These are phyloP conservation scores for Pygmarrhopalites habei DNA, from an alignment of 1,140 invertebrate species.

Conservation along the genomic window DNA sequence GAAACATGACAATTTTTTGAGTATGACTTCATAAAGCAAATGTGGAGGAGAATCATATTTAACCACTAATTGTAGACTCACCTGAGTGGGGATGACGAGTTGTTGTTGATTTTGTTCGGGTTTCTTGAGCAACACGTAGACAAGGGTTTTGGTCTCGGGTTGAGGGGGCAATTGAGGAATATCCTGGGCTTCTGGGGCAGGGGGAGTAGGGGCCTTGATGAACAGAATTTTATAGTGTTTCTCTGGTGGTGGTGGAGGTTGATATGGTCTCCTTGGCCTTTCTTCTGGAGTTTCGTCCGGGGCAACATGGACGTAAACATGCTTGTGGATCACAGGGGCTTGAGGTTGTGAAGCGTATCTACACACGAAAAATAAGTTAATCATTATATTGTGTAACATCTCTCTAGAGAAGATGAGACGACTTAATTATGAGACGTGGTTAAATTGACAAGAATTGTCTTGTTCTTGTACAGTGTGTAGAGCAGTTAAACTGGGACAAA, in stretches of 20 bases:
- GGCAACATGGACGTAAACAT: conserved; percentile 77
- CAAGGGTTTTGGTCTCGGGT: conserved; percentile 78
- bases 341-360: too few relatives aligned
- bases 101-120: conserved; percentile 68
- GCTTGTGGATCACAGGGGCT: conserved; percentile 60
- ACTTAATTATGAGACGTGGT: too few relatives aligned
- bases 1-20: too few relatives aligned
- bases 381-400: too few relatives aligned
- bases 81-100: conserved; percentile 59
- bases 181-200: conserved; percentile 64
- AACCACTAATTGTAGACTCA: too few relatives aligned
- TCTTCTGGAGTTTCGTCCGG: conserved; percentile 64
- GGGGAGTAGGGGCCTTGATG: conserved; percentile 68
- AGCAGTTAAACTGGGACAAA: too few relatives aligned
- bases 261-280: conserved; percentile 49
- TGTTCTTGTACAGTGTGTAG: too few relatives aligned
- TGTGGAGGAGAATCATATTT: too few relatives aligned
- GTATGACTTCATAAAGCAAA: too few relatives aligned
- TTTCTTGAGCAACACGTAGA: conserved; percentile 83
- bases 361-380: too few relatives aligned
- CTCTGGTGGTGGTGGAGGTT: conserved; percentile 56
- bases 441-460: too few relatives aligned
- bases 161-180: conserved; percentile 64
- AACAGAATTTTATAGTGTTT: conserved; percentile 89
- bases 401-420: too few relatives aligned